Base-by-base conservation (phyloP, 2,797 vertebrate species). In the Halcyon badia region DNA sequence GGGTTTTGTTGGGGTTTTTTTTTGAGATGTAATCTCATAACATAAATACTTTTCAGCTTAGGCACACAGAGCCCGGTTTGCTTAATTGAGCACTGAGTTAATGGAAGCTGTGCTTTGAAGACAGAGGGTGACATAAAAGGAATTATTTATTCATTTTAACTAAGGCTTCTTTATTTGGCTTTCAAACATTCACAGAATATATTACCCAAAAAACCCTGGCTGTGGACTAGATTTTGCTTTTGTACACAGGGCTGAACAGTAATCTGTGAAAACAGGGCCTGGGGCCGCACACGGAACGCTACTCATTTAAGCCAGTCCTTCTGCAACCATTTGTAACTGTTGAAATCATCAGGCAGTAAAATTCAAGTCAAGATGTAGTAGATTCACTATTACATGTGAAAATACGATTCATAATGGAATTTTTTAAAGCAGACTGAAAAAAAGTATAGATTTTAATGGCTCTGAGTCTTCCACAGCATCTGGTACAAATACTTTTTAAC, bases 81-180 rank as follows among this genome's bases (percentile, higher is more conserved):
- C 82, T 76, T 75, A 89, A 91, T 5, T 80, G 51, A 89, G 28
- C 71, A 41, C 33, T 83, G 76, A 80, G 44, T 76, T 84, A 85
- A 72, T 72, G 58, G 87, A 68, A 93, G 58, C 30, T 72, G 22
- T 86, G 56, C 68, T 85, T 90, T 73, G 83, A 95, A 93, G 71
- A 58, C 58, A 85, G 52, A 62, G 25, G 20, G 26, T 87, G 31
- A 42, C 41, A 39, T 87, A 65, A 89, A 84, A 76, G 22, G 4
- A 79, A 70, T 84, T 48, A 62, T 18, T 71, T 81, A 56, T 28
- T 84, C 2, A 31, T 87, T 90, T 96, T 89, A 66, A 73, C 54
- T 26, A 44, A 87, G 56, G 35, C 30, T 82, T 93, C 42, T 85
- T 11, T 28, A 19, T 39, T 82, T 87, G 46, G 5, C 37, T 62